These are phyloP conservation scores for Lophura nycthemera DNA, from an alignment of 2,113 vertebrate genomes.

Conservation along the genomic window DNA sequence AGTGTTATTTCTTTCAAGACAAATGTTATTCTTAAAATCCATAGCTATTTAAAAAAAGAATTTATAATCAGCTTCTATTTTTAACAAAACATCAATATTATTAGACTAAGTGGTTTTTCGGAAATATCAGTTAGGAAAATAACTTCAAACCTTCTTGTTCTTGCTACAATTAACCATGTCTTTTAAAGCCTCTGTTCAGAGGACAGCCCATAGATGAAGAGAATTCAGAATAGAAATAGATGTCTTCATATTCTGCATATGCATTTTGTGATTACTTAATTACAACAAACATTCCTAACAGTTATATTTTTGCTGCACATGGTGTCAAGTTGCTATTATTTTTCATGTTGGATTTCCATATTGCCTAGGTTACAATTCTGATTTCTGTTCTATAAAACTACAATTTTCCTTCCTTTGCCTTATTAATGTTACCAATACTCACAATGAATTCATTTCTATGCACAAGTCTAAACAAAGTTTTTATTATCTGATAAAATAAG, in stretches of 20 bases:
- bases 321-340: background rate
- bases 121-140: background rate
- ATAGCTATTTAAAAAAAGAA: background rate
- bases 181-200: background rate
- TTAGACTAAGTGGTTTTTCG: background rate
- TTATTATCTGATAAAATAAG: conserved; percentile 34
- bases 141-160: background rate
- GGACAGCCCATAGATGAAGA: background rate
- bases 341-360: background rate
- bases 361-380: background rate
- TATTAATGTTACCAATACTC: background rate
- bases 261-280: background rate
- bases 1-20: background rate
- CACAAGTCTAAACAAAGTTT: background rate
- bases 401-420: background rate
- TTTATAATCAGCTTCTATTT: background rate
- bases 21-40: background rate
- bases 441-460: background rate
- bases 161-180: background rate
- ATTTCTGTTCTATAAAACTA: background rate
- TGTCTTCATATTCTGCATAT: background rate
- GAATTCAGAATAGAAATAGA: background rate
- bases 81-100: background rate
- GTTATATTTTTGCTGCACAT: background rate
- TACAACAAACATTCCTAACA: background rate